Evolutionary conservation across 2,888 invertebrate genomes (phyloP).

Genomic region (Mythimna loreyi): DNA sequence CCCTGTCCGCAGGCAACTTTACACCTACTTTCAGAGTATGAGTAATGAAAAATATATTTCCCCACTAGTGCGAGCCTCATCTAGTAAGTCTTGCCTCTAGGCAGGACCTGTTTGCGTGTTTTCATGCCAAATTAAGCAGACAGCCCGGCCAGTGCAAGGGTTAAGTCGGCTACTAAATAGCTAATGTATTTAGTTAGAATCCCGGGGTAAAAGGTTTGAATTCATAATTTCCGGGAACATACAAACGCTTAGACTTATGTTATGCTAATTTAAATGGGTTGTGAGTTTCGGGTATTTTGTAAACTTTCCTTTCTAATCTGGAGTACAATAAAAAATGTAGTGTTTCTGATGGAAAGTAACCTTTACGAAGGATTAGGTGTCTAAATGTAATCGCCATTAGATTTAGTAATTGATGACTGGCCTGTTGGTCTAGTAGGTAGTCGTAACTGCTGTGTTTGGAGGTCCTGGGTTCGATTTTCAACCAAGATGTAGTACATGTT

Average conservation of each 20-base stretch:
- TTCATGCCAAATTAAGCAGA: slow-evolving; percentile 84
- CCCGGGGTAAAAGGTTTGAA: slow-evolving; percentile 76
- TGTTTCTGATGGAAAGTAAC: slow-evolving; percentile 1
- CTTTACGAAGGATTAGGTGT: not conserved
- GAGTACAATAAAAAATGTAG: slow-evolving; percentile 33
- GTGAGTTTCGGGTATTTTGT: slow-evolving; percentile 46
- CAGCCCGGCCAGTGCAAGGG: slow-evolving; percentile 69
- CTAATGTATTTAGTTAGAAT: slow-evolving; percentile 81
- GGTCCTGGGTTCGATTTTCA: too few relatives aligned
- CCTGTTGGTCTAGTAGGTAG: too few relatives aligned
- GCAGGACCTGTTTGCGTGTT: slow-evolving; percentile 76
- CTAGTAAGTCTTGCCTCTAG: slow-evolving; percentile 47
- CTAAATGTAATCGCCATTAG: not conserved
- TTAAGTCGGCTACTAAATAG: slow-evolving; percentile 80
- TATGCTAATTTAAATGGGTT: slow-evolving; percentile 64
- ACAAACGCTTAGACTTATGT: slow-evolving; percentile 54
- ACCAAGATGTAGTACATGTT: too few relatives aligned
- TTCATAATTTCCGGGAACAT: slow-evolving; percentile 74
- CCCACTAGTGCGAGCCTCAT: slow-evolving; percentile 24
- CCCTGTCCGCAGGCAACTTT: too few relatives aligned
- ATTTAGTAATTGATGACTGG: not conserved
- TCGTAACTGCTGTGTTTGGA: too few relatives aligned
- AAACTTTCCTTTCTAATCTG: slow-evolving; percentile 35
- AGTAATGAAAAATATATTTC: not conserved
- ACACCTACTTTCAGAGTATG: too few relatives aligned